Conservation (phyloP, 92 coral and sea anemone species). For the Phenganax subtilis region DNA sequence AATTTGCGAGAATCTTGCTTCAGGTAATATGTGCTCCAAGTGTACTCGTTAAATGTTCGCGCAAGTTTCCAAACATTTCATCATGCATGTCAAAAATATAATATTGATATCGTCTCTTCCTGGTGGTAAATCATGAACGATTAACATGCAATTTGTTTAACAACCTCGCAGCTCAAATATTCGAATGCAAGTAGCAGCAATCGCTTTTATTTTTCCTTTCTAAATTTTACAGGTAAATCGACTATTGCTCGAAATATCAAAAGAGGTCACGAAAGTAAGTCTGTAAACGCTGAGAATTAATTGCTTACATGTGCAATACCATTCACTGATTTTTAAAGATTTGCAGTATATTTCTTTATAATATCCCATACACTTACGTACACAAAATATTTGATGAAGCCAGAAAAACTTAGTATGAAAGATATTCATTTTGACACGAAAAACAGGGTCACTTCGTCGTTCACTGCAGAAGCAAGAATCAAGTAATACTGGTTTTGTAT, state of each 20-base stretch:
- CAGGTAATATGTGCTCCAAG: not conserved
- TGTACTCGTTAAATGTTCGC: not conserved
- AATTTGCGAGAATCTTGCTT: not conserved
- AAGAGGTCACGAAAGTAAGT: not conserved
- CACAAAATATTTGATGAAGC: not conserved
- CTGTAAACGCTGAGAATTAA: not conserved
- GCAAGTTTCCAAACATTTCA: not conserved
- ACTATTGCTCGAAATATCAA: not conserved
- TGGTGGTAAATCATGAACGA: too few relatives aligned
- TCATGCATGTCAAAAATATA: not conserved
- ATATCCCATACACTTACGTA: not conserved
- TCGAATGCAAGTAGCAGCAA: not conserved
- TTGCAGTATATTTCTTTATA: not conserved
- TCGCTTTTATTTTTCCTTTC: not conserved
- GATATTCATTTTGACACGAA: not conserved
- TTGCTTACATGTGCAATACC: not conserved
- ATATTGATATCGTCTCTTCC: too few relatives aligned
- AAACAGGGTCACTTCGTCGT: not conserved
- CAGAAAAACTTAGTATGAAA: too few relatives aligned
- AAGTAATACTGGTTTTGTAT: not conserved
- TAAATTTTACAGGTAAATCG: slow-evolving; percentile 1
- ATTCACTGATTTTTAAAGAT: not conserved
- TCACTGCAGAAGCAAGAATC: not conserved
- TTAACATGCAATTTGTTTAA: too few relatives aligned
- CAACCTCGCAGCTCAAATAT: too few relatives aligned